Conservation (phyloP, 2,888 invertebrate genomes). For the Dioctria rufipes region DNA sequence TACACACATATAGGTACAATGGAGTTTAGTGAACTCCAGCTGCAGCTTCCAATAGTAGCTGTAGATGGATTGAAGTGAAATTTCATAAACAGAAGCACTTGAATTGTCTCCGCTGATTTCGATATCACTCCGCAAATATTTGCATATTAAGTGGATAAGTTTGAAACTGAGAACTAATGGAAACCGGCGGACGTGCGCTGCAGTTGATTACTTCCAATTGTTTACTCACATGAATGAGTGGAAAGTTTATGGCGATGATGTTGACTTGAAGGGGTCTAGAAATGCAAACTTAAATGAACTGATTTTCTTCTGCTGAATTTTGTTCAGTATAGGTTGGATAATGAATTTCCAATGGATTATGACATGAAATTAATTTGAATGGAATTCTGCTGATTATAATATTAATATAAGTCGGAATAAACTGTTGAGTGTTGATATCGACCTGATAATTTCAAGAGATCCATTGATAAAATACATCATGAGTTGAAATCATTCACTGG, state of each 20-base stretch:
- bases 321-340: no score
- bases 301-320: no score
- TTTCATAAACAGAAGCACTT: slow-evolving; percentile 47
- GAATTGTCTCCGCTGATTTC: slow-evolving; percentile 23
- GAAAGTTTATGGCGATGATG: slow-evolving; percentile 5
- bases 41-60: slow-evolving; percentile 7
- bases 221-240: slow-evolving; percentile 29
- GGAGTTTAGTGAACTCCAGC: not conserved
- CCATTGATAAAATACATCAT: no score
- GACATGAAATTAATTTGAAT: no score
- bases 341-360: no score
- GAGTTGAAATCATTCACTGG: no score
- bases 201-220: slow-evolving; percentile 43
- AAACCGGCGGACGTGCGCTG: slow-evolving; percentile 42
- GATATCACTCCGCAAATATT: slow-evolving; percentile 47
- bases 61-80: slow-evolving; percentile 31
- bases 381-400: no score
- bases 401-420: no score
- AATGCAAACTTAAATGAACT: not conserved
- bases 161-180: slow-evolving; percentile 49
- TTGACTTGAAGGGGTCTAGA: slow-evolving; percentile 14
- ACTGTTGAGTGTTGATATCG: no score
- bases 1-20: not conserved
- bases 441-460: no score
- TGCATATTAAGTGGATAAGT: slow-evolving; percentile 52